Evolutionary conservation across 2,797 vertebrate species (phyloP), one percentile per base, ranked within the genome.

Genomic region (Sebastes vulpes): DNA sequence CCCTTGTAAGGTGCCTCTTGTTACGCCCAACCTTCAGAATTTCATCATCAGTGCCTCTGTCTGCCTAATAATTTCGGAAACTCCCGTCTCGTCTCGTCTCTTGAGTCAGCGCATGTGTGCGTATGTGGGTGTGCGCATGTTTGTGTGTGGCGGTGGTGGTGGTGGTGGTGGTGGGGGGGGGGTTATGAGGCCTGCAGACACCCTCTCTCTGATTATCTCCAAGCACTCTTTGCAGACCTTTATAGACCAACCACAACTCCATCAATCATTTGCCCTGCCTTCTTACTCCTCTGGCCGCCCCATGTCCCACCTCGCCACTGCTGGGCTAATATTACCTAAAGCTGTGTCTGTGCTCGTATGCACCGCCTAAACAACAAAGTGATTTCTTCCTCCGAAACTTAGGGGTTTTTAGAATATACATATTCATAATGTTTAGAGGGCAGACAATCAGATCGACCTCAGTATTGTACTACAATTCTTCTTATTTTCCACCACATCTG

Each of bases 1-100:
- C 97, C 98, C 97, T 95, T 97, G 97, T 98, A 97, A 98, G 98
- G 97, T 98, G 97, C 95, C 97, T 97, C 97, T 99, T 99, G 97
- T 99, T 99, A 99, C 95, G 94, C 95, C 96, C 97, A 97, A 99
- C 98, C 98, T 99, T 99, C 98, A 99, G 97, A 98, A 98, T 99
- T 99, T 99, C 97, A 99, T 99, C 98, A 98, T 97, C 97, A 97
- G 96, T 96, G 96, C 86, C 94, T 96, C 96, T 96, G 97, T 96
- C 97, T 97, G 97, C 96, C 97, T 98, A 97, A 98, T 98, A 98
- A 98, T 98, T 98, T 97, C 95, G 97, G 96, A 97, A 95, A 96
- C 96, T 94, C 94, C 94, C 88, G 94, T 96, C 97, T 97, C 96
- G 95, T 97, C 97, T 97, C 96, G 56, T 97, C 96, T 97, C 89